These are phyloP conservation scores for Coelinius sp. DNA, from an alignment of 2,888 invertebrate genomes.

Conservation along the genomic window DNA sequence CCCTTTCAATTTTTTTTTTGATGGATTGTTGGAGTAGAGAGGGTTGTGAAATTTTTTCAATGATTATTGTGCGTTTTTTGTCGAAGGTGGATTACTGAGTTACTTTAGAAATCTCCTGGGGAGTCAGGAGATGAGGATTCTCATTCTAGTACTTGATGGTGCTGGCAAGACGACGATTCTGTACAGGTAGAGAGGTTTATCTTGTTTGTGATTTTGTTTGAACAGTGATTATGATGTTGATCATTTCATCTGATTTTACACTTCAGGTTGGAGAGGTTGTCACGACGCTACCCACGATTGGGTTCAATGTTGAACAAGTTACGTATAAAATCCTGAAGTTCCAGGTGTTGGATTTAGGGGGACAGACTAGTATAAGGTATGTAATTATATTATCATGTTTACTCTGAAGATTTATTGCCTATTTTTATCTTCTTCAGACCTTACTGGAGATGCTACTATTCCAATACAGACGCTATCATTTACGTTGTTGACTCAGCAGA, in stretches of 20 bases:
- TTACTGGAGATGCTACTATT: slow-evolving; percentile 99
- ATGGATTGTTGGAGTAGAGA: too few species aligned
- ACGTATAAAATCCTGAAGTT: slow-evolving; percentile 99
- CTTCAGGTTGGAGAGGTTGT: slow-evolving; percentile 99
- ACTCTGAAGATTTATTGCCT: not conserved
- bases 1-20: too few species aligned
- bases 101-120: slow-evolving; percentile 97
- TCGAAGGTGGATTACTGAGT: slow-evolving; percentile 93
- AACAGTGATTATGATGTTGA: not conserved
- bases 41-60: not conserved
- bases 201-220: not conserved
- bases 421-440: slow-evolving; percentile 78
- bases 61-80: not conserved
- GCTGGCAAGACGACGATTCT: slow-evolving; percentile 99
- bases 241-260: slow-evolving; percentile 68
- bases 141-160: slow-evolving; percentile 97
- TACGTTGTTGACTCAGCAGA: slow-evolving; percentile 99
- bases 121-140: slow-evolving; percentile 96
- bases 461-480: slow-evolving; percentile 99
- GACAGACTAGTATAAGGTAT: slow-evolving; percentile 98
- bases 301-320: slow-evolving; percentile 99
- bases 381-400: slow-evolving; percentile 41
- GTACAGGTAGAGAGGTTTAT: slow-evolving; percentile 76
- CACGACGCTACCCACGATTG: slow-evolving; percentile 98
- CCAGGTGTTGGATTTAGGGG: slow-evolving; percentile 99